These are phyloP conservation scores for Regulus satrapa DNA, from an alignment of 2,113 vertebrate species.

Conservation along the genomic window DNA sequence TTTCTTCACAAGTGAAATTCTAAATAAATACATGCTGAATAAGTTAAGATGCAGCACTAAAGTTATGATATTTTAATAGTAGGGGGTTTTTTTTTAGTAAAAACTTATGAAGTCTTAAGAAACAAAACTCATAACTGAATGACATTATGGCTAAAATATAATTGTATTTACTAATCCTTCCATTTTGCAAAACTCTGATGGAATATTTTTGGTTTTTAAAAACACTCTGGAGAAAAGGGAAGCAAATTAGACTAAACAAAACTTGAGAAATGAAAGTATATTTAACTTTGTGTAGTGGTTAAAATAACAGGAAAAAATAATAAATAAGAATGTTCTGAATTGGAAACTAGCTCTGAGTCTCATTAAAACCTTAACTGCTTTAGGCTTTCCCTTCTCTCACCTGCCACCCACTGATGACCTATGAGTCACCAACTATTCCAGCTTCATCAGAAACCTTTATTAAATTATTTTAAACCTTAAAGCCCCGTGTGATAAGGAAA, in stretches of 20 bases:
- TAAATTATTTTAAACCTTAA: constrained; percentile 87
- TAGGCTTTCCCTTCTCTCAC: constrained; percentile 87
- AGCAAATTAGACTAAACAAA: constrained; percentile 2
- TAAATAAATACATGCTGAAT: background rate
- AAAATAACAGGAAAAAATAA: constrained; percentile 76
- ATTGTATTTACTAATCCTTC: background rate
- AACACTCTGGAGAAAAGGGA: background rate
- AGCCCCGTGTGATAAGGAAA: constrained; percentile 73
- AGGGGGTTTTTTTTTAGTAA: background rate
- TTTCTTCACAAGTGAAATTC: background rate
- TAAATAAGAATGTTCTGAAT: constrained; percentile 68
- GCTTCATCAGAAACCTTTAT: constrained; percentile 88
- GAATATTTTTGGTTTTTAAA: background rate
- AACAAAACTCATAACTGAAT: background rate
- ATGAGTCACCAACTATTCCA: constrained; percentile 90
- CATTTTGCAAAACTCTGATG: background rate
- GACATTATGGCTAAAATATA: background rate
- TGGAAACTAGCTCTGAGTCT: constrained; percentile 77
- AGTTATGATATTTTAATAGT: background rate
- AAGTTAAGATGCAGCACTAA: background rate
- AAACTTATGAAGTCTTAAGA: background rate
- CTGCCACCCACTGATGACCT: constrained; percentile 92
- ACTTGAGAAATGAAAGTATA: background rate
- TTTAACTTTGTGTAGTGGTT: constrained; percentile 55
- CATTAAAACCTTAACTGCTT: constrained; percentile 84